These are phyloP conservation scores for Champsocephalus gunnari DNA, from an alignment of 2,797 vertebrate genomes.

Conservation along the genomic window DNA sequence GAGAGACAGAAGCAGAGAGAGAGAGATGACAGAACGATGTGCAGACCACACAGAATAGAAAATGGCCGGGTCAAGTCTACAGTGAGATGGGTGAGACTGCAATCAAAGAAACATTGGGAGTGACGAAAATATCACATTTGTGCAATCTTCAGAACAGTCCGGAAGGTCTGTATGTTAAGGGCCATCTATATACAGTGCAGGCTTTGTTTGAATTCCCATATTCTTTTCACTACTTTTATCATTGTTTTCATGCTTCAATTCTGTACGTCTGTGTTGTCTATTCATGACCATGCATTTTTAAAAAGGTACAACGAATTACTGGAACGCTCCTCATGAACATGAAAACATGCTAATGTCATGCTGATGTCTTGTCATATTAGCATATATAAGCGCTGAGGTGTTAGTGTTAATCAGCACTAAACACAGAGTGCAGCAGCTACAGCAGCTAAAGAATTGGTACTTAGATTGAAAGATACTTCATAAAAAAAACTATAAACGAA, in stretches of 20 bases:
- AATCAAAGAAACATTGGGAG: constrained; percentile 46
- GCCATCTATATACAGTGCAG: too few species aligned
- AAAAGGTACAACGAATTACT: background rate
- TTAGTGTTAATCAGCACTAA: background rate
- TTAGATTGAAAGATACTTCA: background rate
- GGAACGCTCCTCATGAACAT: background rate
- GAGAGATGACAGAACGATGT: constrained; percentile 66
- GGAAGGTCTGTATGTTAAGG: background rate
- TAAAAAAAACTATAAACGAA: too few species aligned
- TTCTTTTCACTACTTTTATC: too few species aligned
- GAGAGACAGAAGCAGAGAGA: constrained; percentile 51
- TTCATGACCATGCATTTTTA: background rate
- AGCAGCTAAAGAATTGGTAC: background rate
- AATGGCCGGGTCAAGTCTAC: constrained; percentile 66
- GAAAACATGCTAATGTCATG: background rate
- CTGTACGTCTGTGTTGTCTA: too few species aligned
- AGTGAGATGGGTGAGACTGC: constrained; percentile 49
- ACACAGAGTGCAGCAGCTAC: background rate
- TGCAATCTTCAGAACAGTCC: constrained; percentile 5
- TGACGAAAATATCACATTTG: constrained; percentile 34
- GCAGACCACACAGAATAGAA: constrained; percentile 79
- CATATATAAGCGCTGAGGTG: background rate
- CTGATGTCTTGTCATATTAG: background rate
- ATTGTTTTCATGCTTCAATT: too few species aligned
- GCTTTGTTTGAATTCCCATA: too few species aligned